Conservation (phyloP, 2,888 invertebrate genomes). For the Horisme vitalbata region DNA sequence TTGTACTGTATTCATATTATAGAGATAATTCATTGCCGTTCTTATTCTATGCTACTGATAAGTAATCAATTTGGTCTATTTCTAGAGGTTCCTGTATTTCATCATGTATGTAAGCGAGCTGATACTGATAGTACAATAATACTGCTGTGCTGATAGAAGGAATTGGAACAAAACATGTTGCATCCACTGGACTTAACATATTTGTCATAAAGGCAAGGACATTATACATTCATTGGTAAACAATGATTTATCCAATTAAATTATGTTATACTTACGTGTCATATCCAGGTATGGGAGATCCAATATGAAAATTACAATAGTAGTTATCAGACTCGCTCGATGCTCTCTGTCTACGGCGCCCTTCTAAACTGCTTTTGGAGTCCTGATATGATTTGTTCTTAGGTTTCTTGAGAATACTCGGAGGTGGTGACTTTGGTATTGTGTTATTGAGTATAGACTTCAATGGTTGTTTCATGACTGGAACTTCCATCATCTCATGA, state of each 20-base stretch:
- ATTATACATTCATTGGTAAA: too few species aligned
- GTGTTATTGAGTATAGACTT: constrained; percentile 78
- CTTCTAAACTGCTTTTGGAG: constrained; percentile 53
- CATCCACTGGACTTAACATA: too few species aligned
- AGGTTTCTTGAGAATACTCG: constrained; percentile 73
- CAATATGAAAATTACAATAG: constrained; percentile 56
- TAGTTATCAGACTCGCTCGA: constrained; percentile 78
- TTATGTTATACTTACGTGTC: constrained; percentile 72
- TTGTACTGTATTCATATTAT: too few species aligned
- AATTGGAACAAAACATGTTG: too few species aligned
- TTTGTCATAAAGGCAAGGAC: too few species aligned
- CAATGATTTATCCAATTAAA: too few species aligned
- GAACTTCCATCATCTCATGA: constrained; percentile 69
- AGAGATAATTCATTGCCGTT: constrained; percentile 4
- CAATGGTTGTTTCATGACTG: constrained; percentile 64
- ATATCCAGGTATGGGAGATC: constrained; percentile 61
- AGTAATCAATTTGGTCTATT: neutral
- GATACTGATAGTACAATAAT: too few species aligned
- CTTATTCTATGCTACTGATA: neutral
- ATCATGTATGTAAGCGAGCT: neutral
- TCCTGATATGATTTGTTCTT: constrained; percentile 62
- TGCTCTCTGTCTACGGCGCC: constrained; percentile 72
- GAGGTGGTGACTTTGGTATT: constrained; percentile 62
- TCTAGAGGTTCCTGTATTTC: neutral
- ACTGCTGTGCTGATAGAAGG: too few species aligned